Base-by-base conservation (phyloP, 2,113 vertebrate species). In the Lophochroa leadbeateri region DNA sequence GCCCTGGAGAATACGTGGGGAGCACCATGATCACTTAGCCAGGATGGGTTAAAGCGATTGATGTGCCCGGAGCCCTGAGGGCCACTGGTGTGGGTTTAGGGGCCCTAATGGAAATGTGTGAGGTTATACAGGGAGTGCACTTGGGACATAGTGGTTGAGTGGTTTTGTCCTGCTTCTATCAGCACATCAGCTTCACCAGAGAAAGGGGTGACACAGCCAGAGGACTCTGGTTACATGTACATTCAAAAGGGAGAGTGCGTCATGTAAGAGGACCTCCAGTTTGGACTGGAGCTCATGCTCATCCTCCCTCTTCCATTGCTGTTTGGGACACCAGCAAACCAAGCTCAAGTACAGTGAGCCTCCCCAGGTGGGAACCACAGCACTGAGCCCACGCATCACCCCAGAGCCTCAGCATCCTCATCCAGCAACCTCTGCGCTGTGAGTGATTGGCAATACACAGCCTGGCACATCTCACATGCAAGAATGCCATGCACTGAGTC, bases 401-500 rank as follows among this genome's bases (percentile, higher is more conserved):
- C 50, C 47, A 72, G 52, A 68, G 29, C 23, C 28, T 19, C 0
- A 0, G 19, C 6, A 9, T 21, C 50, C 53, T 83, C 6, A 2
- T 7, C 21, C 76, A 35, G 39, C 33, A 76, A 25, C 61, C 33
- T 44, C 49, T 10, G 5, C 2, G 3, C n/a, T 39, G 9, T 19
- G 13, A 31, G 29, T 24, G 55, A n/a, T 13, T 27, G 27, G 11
- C 61, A 23, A 2, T 4, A 46, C 13, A 7, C 35, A 57, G 53
- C 49, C 60, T 44, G n/a, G 49, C 35, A 35, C 24, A 10, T 7
- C 43, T 82, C 67, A 13, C 0, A 3, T 9, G 33, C 11, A 37
- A 50, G 23, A 17, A 18, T 28, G 11, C 31, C 2, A 0, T 28
- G 28, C 0, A 0, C 53, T 43, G 84, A 7, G 12, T 24, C 55